Conservation (phyloP, 2,797 vertebrate genomes). For the Paguma larvata region DNA sequence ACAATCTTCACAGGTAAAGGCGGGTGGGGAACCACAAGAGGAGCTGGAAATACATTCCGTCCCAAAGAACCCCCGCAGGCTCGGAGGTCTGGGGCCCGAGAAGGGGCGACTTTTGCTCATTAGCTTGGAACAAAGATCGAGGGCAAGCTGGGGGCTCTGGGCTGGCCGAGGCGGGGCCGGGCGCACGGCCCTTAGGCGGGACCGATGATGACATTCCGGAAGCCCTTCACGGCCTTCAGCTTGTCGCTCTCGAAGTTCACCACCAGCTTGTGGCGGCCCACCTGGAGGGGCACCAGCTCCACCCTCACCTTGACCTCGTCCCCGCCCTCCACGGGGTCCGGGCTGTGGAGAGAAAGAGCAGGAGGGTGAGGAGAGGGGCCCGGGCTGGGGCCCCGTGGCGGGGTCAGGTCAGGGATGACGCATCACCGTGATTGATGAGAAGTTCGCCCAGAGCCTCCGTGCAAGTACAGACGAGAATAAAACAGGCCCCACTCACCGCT, state of each 20-base stretch:
- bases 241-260: conserved; percentile 95
- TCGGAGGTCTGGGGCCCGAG: neutral
- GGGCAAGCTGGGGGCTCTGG: neutral
- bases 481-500: accelerated
- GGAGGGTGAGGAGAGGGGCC: neutral
- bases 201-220: conserved; percentile 94
- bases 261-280: conserved; percentile 94
- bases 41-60: neutral
- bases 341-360: conserved; percentile 70
- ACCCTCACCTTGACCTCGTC: conserved; percentile 91
- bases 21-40: neutral
- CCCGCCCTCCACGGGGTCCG: conserved; percentile 88
- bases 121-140: conserved; percentile 7
- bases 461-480: too few relatives aligned
- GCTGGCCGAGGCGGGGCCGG: neutral
- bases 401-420: neutral
- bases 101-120: neutral
- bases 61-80: neutral
- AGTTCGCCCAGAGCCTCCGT: accelerated
- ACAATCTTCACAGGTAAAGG: neutral
- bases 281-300: conserved; percentile 91
- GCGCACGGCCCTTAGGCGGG: neutral
- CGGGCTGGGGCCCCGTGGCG: accelerated
- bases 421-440: accelerated
- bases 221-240: conserved; percentile 94